A percentile compares a stretch with the other conserved stretches of the same genome.
These are phyloP conservation scores for Drosophila tani DNA, from an alignment of 1,140 invertebrate genomes.

Conservation along the genomic window DNA sequence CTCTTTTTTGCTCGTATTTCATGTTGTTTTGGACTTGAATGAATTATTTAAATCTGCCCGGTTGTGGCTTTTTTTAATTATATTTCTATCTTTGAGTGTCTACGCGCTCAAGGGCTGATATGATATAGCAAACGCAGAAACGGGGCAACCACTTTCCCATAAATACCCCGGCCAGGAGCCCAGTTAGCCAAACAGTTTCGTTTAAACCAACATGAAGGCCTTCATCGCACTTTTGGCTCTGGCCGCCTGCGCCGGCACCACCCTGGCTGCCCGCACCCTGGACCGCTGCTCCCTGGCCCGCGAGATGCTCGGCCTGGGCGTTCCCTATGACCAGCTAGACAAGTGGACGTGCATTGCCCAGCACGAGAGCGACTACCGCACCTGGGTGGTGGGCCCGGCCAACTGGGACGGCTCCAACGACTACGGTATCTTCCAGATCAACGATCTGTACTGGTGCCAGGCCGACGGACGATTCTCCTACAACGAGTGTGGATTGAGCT, in stretches of 20 bases:
- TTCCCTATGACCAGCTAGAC: slow-evolving; percentile 64
- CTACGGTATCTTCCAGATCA: slow-evolving; percentile 83
- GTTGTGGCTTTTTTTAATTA: slow-evolving; percentile 16
- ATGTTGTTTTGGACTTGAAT: slow-evolving; percentile 3
- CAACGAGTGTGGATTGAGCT: slow-evolving; percentile 66
- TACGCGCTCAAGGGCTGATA: no score
- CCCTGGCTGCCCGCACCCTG: slow-evolving; percentile 63
- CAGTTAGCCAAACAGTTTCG: slow-evolving; percentile 39
- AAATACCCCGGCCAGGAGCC: slow-evolving; percentile 24
- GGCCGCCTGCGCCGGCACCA: slow-evolving; percentile 45
- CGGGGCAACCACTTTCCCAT: not conserved
- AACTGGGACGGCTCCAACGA: slow-evolving; percentile 79
- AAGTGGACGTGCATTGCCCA: slow-evolving; percentile 74
- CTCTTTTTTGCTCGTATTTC: slow-evolving; percentile 11
- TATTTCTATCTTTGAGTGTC: slow-evolving; percentile 7
- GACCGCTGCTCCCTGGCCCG: slow-evolving; percentile 77
- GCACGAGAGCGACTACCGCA: slow-evolving; percentile 70
- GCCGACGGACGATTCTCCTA: slow-evolving; percentile 66
- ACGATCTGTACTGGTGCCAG: slow-evolving; percentile 79
- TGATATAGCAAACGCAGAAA: no score
- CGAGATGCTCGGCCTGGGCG: slow-evolving; percentile 74
- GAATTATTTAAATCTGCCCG: slow-evolving; percentile 26
- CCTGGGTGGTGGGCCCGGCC: slow-evolving; percentile 55
- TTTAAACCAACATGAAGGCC: slow-evolving; percentile 51
- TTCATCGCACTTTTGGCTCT: slow-evolving; percentile 47